Conservation (phyloP, 2,888 invertebrate genomes). For the Autographa gamma region DNA sequence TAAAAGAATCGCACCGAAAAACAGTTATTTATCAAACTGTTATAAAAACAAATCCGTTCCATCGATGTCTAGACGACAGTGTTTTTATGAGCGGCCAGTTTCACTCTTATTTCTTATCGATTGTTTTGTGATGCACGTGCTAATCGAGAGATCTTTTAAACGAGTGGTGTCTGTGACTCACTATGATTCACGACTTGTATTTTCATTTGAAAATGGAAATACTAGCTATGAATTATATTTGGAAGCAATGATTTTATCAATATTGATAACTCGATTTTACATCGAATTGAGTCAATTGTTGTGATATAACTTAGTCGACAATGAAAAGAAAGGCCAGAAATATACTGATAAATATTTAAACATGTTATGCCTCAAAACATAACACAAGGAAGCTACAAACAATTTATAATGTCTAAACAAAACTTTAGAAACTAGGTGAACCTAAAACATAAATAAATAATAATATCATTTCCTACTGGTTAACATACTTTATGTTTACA, state of each 20-base stretch:
- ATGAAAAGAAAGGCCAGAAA: too few species aligned
- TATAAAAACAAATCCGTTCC: slow-evolving; percentile 23
- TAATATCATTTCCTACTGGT: neutral
- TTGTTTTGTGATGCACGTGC: slow-evolving; percentile 17
- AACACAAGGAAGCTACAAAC: neutral
- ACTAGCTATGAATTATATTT: neutral
- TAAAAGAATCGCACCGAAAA: slow-evolving; percentile 11
- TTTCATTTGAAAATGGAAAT: neutral
- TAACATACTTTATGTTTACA: neutral
- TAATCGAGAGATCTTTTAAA: slow-evolving; percentile 26
- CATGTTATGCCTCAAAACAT: neutral
- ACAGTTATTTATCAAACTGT: slow-evolving; percentile 12
- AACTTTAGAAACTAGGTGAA: neutral
- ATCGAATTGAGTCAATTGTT: too few species aligned
- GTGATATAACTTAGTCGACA: too few species aligned
- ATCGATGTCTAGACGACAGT: slow-evolving; percentile 14
- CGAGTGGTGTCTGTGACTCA: slow-evolving; percentile 23
- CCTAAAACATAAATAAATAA: neutral
- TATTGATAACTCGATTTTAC: neutral
- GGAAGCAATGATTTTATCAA: neutral
- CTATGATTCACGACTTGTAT: neutral
- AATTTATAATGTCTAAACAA: neutral
- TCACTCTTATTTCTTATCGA: slow-evolving; percentile 37
- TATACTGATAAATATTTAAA: too few species aligned
- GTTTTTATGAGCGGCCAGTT: slow-evolving; percentile 40